Base-by-base conservation (phyloP, 2,888 invertebrate species). In the Archips crataeganus region DNA sequence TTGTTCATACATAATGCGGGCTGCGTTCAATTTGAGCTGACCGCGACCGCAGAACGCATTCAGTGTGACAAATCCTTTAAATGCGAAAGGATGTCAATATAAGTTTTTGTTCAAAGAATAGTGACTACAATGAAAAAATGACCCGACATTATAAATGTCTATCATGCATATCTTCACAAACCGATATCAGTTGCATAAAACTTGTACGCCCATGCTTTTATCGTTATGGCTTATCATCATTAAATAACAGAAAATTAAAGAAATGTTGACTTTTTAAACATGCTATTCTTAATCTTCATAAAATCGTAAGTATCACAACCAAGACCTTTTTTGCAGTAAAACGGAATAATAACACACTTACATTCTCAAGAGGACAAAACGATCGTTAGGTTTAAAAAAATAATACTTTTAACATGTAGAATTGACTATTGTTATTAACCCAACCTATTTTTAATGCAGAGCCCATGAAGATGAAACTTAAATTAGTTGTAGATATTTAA, bases 281-380 rank as follows among this genome's bases (percentile, higher is more conserved):
- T 57, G 57, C 57, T 32, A 6, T 11, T 57, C 57, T 11, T 11
- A 54, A 57, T 32, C 10, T 57, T 9, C 10, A 57, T 11, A 32
- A 57, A 54, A 23, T 54, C 54, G 45, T 45, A 45, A 45, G 15
- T 23, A 13, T 57, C 23, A 32, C 57, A 57, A 57, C 32, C 23
- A 57, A 32, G 32, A 57, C 10, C 15, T 57, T 32, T 11, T 4
- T 54, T 9, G 6, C 9, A 23, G 54, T 54, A 23, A 57, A 23
- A 32, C 32, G 1, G 11, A 11, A 57, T 32, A 32, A 3, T n/a
- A 15, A 57, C 3, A 39, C 13, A 68, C 15, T 4, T 15, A 61
- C 51, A 70, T 62, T 61, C 49, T 49, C 62, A 32, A 62, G 39
- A 34, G n/a, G 39, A 57, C 23, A 57, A 10, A 32, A 23, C 23